Percentiles rank a stretch among this genome's conserved stretches.
These are phyloP conservation scores for Dasypogon diadema DNA, from an alignment of 2,888 invertebrate species.

Conservation along the genomic window DNA sequence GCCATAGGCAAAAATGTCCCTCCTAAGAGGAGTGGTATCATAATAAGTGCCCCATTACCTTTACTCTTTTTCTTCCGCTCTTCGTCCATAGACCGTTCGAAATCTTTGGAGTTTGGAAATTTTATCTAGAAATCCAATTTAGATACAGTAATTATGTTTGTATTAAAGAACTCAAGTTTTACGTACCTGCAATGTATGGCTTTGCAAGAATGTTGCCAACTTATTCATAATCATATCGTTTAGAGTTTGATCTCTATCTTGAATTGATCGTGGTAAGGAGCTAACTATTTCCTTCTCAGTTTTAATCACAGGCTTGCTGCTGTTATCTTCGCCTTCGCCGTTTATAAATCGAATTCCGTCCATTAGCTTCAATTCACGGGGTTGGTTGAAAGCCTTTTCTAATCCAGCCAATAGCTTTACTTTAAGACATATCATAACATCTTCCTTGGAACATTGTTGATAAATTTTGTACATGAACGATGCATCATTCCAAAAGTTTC, in stretches of 20 bases:
- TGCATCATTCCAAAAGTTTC: constrained; percentile 63
- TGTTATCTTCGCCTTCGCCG: constrained; percentile 68
- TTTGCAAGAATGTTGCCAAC: constrained; percentile 79
- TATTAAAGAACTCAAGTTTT: constrained; percentile 55
- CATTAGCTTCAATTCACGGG: constrained; percentile 75
- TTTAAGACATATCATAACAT: constrained; percentile 81
- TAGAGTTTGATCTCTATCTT: constrained; percentile 78
- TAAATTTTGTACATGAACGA: constrained; percentile 83
- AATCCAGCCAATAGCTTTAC: constrained; percentile 82
- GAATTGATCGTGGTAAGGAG: constrained; percentile 78
- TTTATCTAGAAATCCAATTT: constrained; percentile 72
- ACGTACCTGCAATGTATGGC: constrained; percentile 84
- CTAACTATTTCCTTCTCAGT: constrained; percentile 78
- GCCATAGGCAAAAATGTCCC: constrained; percentile 86
- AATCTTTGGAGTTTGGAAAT: constrained; percentile 77
- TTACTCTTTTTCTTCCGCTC: constrained; percentile 60
- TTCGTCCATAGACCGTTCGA: constrained; percentile 71
- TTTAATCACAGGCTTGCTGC: constrained; percentile 59
- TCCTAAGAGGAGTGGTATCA: constrained; percentile 83
- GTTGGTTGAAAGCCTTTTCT: constrained; percentile 77
- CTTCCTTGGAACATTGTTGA: constrained; percentile 81
- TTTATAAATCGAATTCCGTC: constrained; percentile 84
- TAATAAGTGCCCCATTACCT: constrained; percentile 72
- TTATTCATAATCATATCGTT: constrained; percentile 82
- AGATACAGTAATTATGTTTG: neutral